A percentile compares a stretch with the other conserved stretches of the same genome.
Conservation (phyloP, 2,888 invertebrate genomes). For the Pyrgus malvae region DNA sequence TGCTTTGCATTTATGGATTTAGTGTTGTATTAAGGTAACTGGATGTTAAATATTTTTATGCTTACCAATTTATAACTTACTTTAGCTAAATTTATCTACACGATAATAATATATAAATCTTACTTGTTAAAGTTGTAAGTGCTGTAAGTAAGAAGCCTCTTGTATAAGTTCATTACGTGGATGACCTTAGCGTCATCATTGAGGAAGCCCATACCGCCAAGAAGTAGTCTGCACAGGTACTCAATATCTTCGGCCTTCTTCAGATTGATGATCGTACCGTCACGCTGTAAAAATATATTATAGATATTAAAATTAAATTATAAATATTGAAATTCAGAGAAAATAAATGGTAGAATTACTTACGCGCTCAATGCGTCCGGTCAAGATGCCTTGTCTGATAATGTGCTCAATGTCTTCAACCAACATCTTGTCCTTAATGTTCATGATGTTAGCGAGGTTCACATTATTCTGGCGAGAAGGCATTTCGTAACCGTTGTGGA, state of each 20-base stretch:
- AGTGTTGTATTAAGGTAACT: no score
- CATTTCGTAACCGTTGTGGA: conserved; percentile 81
- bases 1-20: no score
- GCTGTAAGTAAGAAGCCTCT: conserved; percentile 59
- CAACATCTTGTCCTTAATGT: conserved; percentile 51
- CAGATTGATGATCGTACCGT: conserved; percentile 82
- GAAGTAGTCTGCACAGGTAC: conserved; percentile 84
- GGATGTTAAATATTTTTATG: no score
- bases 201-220: conserved; percentile 80
- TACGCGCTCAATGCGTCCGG: conserved; percentile 63
- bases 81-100: no score
- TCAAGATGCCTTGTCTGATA: conserved; percentile 73
- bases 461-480: conserved; percentile 76
- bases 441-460: conserved; percentile 49
- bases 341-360: conserved; percentile 38
- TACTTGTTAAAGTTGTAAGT: conserved; percentile 68
- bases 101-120: conserved; percentile 29
- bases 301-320: background rate
- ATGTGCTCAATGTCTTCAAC: conserved; percentile 74
- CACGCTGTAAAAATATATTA: conserved; percentile 61
- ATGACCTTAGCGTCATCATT: conserved; percentile 82
- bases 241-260: conserved; percentile 85
- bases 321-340: background rate
- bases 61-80: no score
- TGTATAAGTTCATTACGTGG: conserved; percentile 60